Evolutionary conservation across 1,140 invertebrate species (phyloP), one percentile per base, ranked within the genome.

Genomic region (Lerema accius): DNA sequence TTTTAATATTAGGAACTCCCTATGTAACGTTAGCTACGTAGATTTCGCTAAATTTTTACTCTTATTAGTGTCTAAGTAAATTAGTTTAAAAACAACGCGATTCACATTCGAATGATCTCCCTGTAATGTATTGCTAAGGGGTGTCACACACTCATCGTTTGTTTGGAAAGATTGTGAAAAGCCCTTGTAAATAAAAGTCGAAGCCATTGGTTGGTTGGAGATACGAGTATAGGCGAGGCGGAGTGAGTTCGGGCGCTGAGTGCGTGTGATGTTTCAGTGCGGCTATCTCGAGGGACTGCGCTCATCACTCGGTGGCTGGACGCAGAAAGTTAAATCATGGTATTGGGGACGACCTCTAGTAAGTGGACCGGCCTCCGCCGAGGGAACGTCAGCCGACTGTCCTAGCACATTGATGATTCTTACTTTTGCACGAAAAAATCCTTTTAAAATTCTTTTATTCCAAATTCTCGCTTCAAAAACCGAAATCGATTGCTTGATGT

Each of bases 261-360:
- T 78, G 81, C 86, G 80, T 88, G 84, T 92, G 90, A 91, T 91
- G 89, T 92, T 92, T 92, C 94, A 95, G 95, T 94, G 95, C 94
- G 95, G 96, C 93, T 96, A 96, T 95, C 95, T 96, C 93, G 96
- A 95, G 93, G 95, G 95, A 92, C 95, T 96, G 93, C 95, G 95
- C 92, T 95, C 95, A 92, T 96, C 96, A 92, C 95, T 96, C 92
- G 96, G 95, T 94, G 96, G 96, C 93, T 95, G 96, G 93, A 97
- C 96, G 92, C 95, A 96, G 94, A 96, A 96, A 94, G 95, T 96
- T 92, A 97, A 96, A 94, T 96, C 95, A 93, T 97, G 96, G 96
- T 97, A 97, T 95, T 96, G 95, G 96, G 96, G 96, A 94, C 95
- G 95, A 94, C 95, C 96, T 95, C 95, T 96, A 93, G 96, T 97